Base-by-base conservation (phyloP, 2,888 invertebrate genomes). In the Amphipyra tragopoginis region DNA sequence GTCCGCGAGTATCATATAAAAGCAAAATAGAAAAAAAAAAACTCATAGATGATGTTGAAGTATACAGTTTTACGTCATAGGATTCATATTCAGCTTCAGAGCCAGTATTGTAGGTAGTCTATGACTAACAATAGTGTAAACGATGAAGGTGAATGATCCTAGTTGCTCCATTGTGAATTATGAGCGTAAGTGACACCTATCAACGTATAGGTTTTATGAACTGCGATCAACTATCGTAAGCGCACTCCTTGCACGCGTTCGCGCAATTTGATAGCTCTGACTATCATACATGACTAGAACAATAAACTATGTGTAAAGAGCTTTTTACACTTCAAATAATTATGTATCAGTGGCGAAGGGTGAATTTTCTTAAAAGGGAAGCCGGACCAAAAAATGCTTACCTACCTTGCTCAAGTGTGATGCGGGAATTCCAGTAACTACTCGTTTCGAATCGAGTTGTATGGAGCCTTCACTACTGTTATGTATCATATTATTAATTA, bases 101-200 rank as follows among this genome's bases (percentile, higher is more conserved):
- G 4, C 11, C 14, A 15, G n/a, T 7, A 29, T 38, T 38, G 14
- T 43, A 44, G 8, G 39, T 44, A 1, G 29, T 59, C 15, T 56
- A 68, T 45, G 26, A 38, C 7, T 36, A 63, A 71, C 70, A 75
- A 70, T 62, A 50, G 56, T 50, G 36, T 70, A 44, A 49, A 47
- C 36, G 43, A 53, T 52, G 14, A 50, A 58, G 65, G 57, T 53
- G 64, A 75, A 71, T 56, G 72, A 64, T 75, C 49, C 45, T 52
- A 57, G 43, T 45, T 21, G 39, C 55, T 50, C 42, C 52, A 64
- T 56, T 58, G 58, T 63, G 13, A 51, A 14, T 64, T 29, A 45
- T n/a, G 9, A 40, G 21, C 21, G 15, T 42, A 11, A 34, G 50
- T 59, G 39, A 47, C 68, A 36, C 40, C 42, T 51, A 39, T 66